A percentile compares a stretch with the other conserved stretches of the same genome.
phyloP scores from a whole-genome alignment of 2,113 vertebrate species.

The Oxyura jamaicensis region DNA sequence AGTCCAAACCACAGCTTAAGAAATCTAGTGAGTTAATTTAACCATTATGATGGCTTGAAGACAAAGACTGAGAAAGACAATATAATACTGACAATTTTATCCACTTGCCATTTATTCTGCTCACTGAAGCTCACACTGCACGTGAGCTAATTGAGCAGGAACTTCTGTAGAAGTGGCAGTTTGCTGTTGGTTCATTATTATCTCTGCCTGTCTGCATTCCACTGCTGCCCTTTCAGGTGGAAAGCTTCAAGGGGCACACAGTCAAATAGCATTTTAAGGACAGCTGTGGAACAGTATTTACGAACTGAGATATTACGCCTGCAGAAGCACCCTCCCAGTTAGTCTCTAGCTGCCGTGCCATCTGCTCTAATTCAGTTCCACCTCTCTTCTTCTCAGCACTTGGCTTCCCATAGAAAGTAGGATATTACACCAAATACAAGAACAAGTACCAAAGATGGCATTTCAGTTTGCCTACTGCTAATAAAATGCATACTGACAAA shows the following conservation, averaged over 20 bases:
- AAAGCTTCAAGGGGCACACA: background rate
- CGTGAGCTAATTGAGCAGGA: background rate
- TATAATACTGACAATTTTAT: background rate
- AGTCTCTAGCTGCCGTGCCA: background rate
- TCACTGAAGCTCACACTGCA: rapidly evolving
- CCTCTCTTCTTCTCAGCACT: background rate
- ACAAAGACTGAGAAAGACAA: background rate
- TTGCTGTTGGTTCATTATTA: rapidly evolving
- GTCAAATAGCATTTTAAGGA: background rate
- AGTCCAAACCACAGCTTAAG: background rate
- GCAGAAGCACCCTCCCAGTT: background rate
- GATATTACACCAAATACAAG: background rate
- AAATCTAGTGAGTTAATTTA: background rate
- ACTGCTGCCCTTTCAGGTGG: background rate
- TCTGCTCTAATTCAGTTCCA: background rate
- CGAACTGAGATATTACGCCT: background rate
- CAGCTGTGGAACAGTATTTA: background rate
- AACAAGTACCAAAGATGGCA: background rate
- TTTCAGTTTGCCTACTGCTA: background rate
- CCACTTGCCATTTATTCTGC: background rate
- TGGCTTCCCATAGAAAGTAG: background rate
- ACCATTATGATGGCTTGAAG: background rate
- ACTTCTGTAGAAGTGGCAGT: background rate
- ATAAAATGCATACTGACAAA: background rate
- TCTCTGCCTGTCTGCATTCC: background rate